Base-by-base conservation (phyloP, 2,888 invertebrate genomes). In the Cheilosia vernalis region DNA sequence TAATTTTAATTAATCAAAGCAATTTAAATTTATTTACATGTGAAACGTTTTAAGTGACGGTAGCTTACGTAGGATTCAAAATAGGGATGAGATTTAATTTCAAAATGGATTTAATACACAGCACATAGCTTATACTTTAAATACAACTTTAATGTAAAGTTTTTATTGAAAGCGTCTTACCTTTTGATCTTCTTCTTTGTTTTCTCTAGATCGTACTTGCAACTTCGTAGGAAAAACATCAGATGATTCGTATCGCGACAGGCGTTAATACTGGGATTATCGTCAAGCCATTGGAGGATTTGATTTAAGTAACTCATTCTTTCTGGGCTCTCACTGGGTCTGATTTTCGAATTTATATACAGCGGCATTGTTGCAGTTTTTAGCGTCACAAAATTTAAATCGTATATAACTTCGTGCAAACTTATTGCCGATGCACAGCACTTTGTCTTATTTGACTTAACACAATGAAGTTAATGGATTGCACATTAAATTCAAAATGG, bases 201-300 rank as follows among this genome's bases (percentile, higher is more conserved):
- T 87, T 92, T 93, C 2, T 94, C 94, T 4, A 93, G 76, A 88
- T 95, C 92, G 88, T 93, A 95, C 90, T 95, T 95, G 88, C 94
- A 94, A 33, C 93, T 93, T 55, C 94, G 92, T 61, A 95, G 88
- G 89, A 95, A 95, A 67, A 95, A 92, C 56, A 92, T 92, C 80
- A 93, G 87, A 81, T 88, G 91, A n/a, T 88, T 91, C 40, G 92
- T 92, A 85, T 94, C 93, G 88, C 90, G 89, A 61, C 91, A 90
- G 0, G 92, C 92, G 79, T 92, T 91, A 19, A 93, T 88, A 49
- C 90, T 88, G 4, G 92, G 91, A 88, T 92, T 92, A 61, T 92
- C 91, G 6, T 89, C 87, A 6, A 93, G 87, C 93, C 93, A 93
- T 73, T 88, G 76, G 82, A 88, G 87, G 40, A 93, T 89, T 40